phyloP scores from a whole-genome alignment of 2,113 vertebrate genomes.

The Scytalopus superciliaris region DNA sequence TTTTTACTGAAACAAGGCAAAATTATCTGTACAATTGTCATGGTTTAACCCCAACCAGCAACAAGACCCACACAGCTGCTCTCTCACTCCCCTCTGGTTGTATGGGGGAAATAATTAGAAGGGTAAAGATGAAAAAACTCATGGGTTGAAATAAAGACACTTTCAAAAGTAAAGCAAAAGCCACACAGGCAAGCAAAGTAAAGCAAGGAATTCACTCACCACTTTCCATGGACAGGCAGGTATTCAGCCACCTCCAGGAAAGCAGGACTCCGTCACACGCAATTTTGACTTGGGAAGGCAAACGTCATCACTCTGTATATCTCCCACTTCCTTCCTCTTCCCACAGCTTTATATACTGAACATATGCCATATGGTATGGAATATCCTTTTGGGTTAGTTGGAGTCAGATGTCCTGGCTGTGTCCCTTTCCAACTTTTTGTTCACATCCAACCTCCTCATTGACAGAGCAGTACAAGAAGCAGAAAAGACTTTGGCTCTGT shows the following conservation, averaged over 20 bases:
- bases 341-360: neutral
- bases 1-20: neutral
- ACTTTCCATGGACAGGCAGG: neutral
- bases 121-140: neutral
- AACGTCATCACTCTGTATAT: too few relatives aligned
- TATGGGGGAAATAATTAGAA: neutral
- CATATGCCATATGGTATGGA: neutral
- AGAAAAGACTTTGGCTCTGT: neutral
- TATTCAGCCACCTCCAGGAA: neutral
- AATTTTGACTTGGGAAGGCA: neutral
- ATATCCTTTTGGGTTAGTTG: neutral
- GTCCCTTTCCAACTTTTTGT: neutral
- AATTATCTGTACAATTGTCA: neutral
- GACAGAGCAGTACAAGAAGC: neutral
- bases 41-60: neutral
- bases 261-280: neutral
- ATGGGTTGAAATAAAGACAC: neutral
- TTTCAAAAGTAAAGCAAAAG: neutral
- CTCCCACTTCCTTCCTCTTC: neutral
- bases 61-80: neutral
- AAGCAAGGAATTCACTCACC: neutral
- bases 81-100: neutral
- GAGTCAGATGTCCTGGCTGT: neutral
- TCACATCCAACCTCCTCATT: neutral
- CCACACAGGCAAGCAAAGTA: neutral